Evolutionary conservation across 37 sponge, comb jelly and placozoan genomes (phyloP).

Genomic region (Aphrocallistes beatrix): DNA sequence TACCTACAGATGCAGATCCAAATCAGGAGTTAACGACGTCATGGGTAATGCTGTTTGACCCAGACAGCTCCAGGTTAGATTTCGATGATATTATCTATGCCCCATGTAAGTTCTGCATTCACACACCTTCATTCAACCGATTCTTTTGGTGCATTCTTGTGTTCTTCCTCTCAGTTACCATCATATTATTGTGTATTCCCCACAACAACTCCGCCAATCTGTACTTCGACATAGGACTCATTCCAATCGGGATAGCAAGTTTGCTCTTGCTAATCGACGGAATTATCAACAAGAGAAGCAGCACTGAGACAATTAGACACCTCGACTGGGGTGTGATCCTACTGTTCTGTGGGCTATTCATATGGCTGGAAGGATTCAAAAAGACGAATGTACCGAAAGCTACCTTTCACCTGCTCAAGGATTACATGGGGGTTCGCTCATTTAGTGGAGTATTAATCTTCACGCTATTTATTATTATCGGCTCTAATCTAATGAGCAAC

Average conservation of each 20-base stretch:
- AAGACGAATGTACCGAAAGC: constrained; percentile 27
- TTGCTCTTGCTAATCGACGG: constrained; percentile 32
- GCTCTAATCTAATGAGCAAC: constrained; percentile 35
- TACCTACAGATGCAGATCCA: background rate
- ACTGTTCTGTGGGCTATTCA: constrained; percentile 40
- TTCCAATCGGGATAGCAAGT: constrained; percentile 34
- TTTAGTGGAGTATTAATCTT: constrained; percentile 35
- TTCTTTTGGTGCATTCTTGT: background rate
- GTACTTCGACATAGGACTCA: constrained; percentile 35
- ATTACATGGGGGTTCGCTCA: constrained; percentile 23
- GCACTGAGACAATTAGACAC: constrained; percentile 24
- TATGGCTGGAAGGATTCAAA: constrained; percentile 38
- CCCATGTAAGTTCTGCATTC: background rate
- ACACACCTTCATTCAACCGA: background rate
- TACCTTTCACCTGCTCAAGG: constrained; percentile 18
- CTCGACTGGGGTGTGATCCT: constrained; percentile 42
- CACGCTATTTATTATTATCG: constrained; percentile 33
- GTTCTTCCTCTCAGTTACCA: constrained; percentile 33
- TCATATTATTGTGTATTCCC: constrained; percentile 44
- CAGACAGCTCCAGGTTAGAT: background rate
- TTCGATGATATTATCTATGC: background rate
- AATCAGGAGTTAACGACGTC: background rate
- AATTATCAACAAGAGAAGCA: constrained; percentile 25
- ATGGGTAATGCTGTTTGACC: background rate
- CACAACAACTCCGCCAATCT: background rate